Conservation (phyloP, 1,140 invertebrate species). For the Trichonephila clavata region DNA sequence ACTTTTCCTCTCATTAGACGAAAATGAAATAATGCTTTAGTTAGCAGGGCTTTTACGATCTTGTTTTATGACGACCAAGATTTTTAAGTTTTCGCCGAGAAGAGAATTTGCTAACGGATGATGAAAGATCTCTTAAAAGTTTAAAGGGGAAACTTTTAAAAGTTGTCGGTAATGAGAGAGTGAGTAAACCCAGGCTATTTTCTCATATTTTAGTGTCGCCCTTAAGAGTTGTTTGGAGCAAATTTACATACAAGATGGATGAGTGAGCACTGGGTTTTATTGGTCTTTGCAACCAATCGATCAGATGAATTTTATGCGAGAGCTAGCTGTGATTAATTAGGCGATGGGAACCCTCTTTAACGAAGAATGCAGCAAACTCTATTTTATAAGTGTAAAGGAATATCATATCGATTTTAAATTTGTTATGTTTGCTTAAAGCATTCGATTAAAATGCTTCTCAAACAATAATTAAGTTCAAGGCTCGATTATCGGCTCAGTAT, state of each 20-base stretch:
- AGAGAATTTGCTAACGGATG: neutral
- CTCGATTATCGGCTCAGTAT: too few relatives aligned
- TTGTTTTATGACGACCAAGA: constrained; percentile 5
- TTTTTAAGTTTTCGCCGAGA: neutral
- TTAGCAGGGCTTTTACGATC: constrained; percentile 10
- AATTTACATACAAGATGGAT: neutral
- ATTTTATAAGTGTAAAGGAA: too few relatives aligned
- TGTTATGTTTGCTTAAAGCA: too few relatives aligned
- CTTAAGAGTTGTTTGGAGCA: neutral
- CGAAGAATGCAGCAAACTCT: too few relatives aligned
- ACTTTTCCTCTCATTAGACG: neutral
- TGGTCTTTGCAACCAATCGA: neutral
- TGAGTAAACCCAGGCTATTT: neutral
- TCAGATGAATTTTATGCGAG: neutral
- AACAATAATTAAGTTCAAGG: too few relatives aligned
- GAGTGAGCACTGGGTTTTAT: neutral
- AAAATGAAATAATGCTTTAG: constrained; percentile 18
- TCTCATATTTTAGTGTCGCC: neutral
- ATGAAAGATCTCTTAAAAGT: constrained; percentile 39
- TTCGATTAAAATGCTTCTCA: too few relatives aligned
- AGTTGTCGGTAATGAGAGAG: neutral
- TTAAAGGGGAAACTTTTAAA: neutral
- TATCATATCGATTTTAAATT: too few relatives aligned
- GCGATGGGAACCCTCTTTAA: too few relatives aligned
- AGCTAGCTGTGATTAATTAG: neutral